Evolutionary conservation across 2,113 vertebrate species (phyloP).

Genomic region (Eublepharis macularius): DNA sequence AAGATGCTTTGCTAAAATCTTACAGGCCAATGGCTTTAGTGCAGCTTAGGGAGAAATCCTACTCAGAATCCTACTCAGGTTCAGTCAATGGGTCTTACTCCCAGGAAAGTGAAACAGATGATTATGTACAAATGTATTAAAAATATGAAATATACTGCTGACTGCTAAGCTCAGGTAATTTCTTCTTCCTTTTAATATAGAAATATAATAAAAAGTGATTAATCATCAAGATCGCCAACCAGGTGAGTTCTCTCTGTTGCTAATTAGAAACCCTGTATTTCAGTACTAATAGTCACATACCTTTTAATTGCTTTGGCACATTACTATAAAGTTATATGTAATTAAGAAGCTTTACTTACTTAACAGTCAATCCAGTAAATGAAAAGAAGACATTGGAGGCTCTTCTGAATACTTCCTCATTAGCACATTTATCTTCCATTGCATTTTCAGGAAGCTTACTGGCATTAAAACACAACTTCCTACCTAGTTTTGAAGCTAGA

Average conservation of each 20-base stretch:
- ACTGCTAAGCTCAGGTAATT: background rate
- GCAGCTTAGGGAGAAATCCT: background rate
- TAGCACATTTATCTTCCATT: constrained; percentile 18
- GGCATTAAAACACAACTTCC: constrained; percentile 19
- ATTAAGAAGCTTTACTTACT: constrained; percentile 46
- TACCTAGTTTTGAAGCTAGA: constrained; percentile 18
- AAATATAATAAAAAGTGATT: constrained; percentile 40
- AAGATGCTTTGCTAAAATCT: background rate
- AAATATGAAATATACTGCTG: background rate
- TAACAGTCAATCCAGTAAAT: constrained; percentile 56
- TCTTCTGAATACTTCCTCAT: constrained; percentile 49
- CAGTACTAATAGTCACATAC: constrained; percentile 36
- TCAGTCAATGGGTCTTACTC: too few relatives aligned
- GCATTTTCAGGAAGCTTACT: constrained; percentile 24
- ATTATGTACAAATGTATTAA: too few relatives aligned
- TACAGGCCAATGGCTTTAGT: background rate
- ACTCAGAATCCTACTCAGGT: background rate
- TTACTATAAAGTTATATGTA: constrained; percentile 41
- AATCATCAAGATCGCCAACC: constrained; percentile 26
- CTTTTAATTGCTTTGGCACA: constrained; percentile 46
- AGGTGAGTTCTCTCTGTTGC: constrained; percentile 27
- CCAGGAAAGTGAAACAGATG: too few relatives aligned
- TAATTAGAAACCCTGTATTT: constrained; percentile 27
- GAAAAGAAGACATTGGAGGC: constrained; percentile 44
- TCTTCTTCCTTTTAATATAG: constrained; percentile 9